These are phyloP conservation scores for Australoheros scitulus DNA, from an alignment of 2,113 vertebrate genomes.

Conservation along the genomic window DNA sequence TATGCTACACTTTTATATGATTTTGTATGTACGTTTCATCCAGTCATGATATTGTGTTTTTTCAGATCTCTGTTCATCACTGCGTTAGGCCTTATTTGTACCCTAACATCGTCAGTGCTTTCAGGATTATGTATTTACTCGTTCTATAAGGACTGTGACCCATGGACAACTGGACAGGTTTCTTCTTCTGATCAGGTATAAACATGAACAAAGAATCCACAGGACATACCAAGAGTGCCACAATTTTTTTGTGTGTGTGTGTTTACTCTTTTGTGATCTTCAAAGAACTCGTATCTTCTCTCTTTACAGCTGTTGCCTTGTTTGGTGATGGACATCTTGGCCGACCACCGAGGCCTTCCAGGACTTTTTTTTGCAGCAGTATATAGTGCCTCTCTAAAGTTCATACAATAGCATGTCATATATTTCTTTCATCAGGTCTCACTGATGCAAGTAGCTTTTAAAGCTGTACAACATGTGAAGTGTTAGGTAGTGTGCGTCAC, in stretches of 20 bases:
- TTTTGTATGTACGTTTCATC: background rate
- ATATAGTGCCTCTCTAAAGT: slow-evolving; percentile 85
- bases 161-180: slow-evolving; percentile 84
- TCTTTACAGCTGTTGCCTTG: slow-evolving; percentile 80
- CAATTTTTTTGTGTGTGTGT: background rate
- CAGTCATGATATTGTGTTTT: background rate
- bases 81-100: slow-evolving; percentile 85
- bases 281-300: background rate
- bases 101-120: slow-evolving; percentile 81
- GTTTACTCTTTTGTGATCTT: background rate
- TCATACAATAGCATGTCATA: background rate
- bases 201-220: background rate
- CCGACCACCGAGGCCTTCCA: slow-evolving; percentile 78
- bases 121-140: slow-evolving; percentile 89
- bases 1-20: too few relatives aligned
- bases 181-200: slow-evolving; percentile 86
- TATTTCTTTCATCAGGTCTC: background rate
- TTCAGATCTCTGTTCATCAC: slow-evolving; percentile 91
- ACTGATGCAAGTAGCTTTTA: too few relatives aligned
- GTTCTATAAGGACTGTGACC: slow-evolving; percentile 90
- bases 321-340: slow-evolving; percentile 81
- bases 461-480: too few relatives aligned
- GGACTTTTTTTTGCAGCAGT: slow-evolving; percentile 84
- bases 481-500: too few relatives aligned
- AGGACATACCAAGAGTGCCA: background rate